Evolutionary conservation across 2,888 invertebrate genomes (phyloP), one percentile per base, ranked within the genome.

Genomic region (Serrognathus titanus): DNA sequence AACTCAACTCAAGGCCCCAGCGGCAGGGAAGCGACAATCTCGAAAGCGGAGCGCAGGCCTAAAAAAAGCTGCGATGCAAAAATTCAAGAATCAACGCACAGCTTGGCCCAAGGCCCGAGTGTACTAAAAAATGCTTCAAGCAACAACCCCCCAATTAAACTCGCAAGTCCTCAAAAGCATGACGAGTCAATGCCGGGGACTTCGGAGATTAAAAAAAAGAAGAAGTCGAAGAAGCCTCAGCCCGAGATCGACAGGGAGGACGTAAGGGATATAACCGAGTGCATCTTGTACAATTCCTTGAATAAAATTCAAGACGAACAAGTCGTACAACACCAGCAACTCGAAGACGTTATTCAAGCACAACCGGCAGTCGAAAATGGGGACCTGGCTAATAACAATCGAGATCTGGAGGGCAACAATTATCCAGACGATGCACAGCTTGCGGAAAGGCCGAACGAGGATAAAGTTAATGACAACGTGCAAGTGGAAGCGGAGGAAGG

Each of bases 381-480:
- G 1, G 81, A 82, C 69, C 70, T 82, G 36, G 81, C 79, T 2
- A 81, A 82, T 64, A 81, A 82, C 62, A 82, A 81, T 64, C 72
- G 81, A 45, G 81, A 82, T 61, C 71, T 72, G 6, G 80, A 81
- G 69, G 81, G 81, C 20, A 81, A 80, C 63, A 80, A 80, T 59
- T 74, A 79, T 62, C 71, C 75, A 10, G 74, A 77, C 20, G 60
- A 61, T 12, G 62, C 39, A 2, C 64, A 71, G 37, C 61, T 63
- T 6, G 64, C 70, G 9, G 68, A 71, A 3, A 68, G 70, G n/a
- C 24, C 24, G 24, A 71, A 72, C 24, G 59, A 51, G 31, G 58
- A 48, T 36, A 55, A 54, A 52, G 55, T 55, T 35, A 63, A 61
- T 54, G 61, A 64, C 56, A 58, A 62, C 51, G 38, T 46, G 54